Conservation (phyloP, 2,113 vertebrate genomes). For the Pseudopipra pipra region DNA sequence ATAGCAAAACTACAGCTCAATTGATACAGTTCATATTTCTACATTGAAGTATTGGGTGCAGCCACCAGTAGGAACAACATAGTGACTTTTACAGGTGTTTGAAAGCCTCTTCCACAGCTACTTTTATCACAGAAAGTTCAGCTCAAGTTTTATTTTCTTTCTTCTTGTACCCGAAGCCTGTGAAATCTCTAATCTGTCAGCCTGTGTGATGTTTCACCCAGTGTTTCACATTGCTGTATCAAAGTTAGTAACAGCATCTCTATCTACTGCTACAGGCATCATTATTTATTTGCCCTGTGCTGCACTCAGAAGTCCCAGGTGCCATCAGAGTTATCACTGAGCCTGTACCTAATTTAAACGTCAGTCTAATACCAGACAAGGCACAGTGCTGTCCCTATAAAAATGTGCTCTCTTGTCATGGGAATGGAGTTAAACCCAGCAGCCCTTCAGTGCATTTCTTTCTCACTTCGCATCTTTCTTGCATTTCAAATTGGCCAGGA, state of each 20-base stretch:
- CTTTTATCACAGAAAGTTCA: slow-evolving; percentile 13
- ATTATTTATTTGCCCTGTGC: slow-evolving; percentile 46
- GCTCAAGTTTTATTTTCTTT: slow-evolving; percentile 37
- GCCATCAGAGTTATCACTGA: slow-evolving; percentile 12
- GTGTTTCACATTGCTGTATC: slow-evolving; percentile 1
- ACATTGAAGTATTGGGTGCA: neutral
- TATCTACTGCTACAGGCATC: neutral
- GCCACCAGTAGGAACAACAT: neutral
- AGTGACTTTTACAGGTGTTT: neutral
- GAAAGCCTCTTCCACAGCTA: neutral
- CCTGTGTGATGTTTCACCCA: neutral
- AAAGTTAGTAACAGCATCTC: slow-evolving; percentile 22
- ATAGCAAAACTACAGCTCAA: neutral
- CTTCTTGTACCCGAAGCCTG: neutral
- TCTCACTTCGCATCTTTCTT: neutral
- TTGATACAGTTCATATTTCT: neutral
- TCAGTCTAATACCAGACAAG: neutral
- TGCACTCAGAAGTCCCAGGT: slow-evolving; percentile 26
- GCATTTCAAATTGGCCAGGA: neutral
- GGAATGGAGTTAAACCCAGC: neutral
- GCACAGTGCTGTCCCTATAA: neutral
- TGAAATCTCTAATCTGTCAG: slow-evolving; percentile 34
- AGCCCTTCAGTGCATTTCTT: neutral
- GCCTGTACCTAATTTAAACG: slow-evolving; percentile 33
- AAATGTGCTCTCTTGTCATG: neutral